These are phyloP conservation scores for Geophilus truncorum DNA, from an alignment of 2,888 invertebrate species.

Conservation along the genomic window DNA sequence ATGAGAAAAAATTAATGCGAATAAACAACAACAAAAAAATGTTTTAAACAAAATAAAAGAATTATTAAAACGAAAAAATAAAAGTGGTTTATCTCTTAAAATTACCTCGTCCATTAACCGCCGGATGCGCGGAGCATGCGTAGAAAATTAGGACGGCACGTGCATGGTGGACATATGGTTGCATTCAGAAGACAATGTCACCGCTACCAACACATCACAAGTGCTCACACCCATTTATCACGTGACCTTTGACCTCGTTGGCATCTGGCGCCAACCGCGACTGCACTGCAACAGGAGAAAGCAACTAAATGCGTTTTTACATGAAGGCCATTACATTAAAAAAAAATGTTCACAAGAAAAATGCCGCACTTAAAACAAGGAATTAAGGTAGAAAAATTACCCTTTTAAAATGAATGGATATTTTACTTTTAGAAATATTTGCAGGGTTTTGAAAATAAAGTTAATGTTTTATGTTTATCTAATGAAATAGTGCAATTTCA, in stretches of 20 bases:
- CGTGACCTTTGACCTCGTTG: background rate
- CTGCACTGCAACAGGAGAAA: background rate
- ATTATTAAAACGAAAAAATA: background rate
- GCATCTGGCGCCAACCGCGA: background rate
- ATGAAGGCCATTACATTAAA: background rate
- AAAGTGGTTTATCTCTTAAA: background rate
- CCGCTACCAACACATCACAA: background rate
- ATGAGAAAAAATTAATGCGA: too few relatives aligned
- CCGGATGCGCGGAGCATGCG: background rate
- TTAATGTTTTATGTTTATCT: too few relatives aligned
- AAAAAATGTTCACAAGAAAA: background rate
- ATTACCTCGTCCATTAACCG: too few relatives aligned
- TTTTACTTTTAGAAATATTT: too few relatives aligned
- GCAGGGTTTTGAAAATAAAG: too few relatives aligned
- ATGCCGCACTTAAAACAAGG: background rate
- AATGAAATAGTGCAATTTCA: too few relatives aligned
- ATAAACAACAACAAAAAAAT: too few relatives aligned
- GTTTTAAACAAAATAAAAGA: too few relatives aligned
- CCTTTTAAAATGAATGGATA: too few relatives aligned
- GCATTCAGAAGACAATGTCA: background rate
- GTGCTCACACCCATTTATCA: background rate
- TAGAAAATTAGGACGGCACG: background rate
- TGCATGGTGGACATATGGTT: background rate
- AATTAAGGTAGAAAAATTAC: background rate
- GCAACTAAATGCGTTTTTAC: background rate